Conservation (phyloP, 2,797 vertebrate species). For the Silurus aristotelis region DNA sequence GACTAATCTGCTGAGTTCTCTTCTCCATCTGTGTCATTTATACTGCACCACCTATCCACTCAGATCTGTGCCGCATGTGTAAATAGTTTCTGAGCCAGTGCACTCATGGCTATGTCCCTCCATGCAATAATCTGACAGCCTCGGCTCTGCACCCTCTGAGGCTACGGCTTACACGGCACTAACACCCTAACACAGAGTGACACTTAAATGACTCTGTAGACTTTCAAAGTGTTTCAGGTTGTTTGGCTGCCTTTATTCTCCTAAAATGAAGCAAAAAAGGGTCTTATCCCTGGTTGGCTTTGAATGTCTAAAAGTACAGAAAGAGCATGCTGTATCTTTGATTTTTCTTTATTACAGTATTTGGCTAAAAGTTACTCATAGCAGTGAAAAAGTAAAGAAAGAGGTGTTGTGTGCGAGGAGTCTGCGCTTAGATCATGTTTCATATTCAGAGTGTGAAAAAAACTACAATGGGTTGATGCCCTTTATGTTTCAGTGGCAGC, state of each 20-base stretch:
- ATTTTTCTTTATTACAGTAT: slow-evolving; percentile 25
- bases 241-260: slow-evolving; percentile 8
- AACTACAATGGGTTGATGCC: slow-evolving; percentile 41
- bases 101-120: slow-evolving; percentile 19
- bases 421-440: slow-evolving; percentile 36
- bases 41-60: slow-evolving; percentile 44
- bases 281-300: slow-evolving; percentile 14
- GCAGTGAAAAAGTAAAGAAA: background rate
- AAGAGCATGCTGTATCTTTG: background rate
- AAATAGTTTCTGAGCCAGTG: slow-evolving; percentile 50
- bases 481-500: slow-evolving; percentile 41
- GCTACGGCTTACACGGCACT: slow-evolving; percentile 25
- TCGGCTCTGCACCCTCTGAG: slow-evolving; percentile 26
- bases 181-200: slow-evolving; percentile 53
- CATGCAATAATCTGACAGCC: slow-evolving; percentile 36
- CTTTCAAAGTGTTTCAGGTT: slow-evolving; percentile 33
- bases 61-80: slow-evolving; percentile 36
- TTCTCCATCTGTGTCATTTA: slow-evolving; percentile 47
- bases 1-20: slow-evolving; percentile 47
- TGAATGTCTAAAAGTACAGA: slow-evolving; percentile 9
- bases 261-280: slow-evolving; percentile 32
- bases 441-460: slow-evolving; percentile 32
- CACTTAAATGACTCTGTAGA: slow-evolving; percentile 52
- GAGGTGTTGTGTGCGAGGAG: slow-evolving; percentile 12
- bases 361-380: slow-evolving; percentile 2